A percentile compares a stretch with the other conserved stretches of the same genome.
Conservation (phyloP, 2,113 vertebrate species). For the Rhodinocichla rosea region DNA sequence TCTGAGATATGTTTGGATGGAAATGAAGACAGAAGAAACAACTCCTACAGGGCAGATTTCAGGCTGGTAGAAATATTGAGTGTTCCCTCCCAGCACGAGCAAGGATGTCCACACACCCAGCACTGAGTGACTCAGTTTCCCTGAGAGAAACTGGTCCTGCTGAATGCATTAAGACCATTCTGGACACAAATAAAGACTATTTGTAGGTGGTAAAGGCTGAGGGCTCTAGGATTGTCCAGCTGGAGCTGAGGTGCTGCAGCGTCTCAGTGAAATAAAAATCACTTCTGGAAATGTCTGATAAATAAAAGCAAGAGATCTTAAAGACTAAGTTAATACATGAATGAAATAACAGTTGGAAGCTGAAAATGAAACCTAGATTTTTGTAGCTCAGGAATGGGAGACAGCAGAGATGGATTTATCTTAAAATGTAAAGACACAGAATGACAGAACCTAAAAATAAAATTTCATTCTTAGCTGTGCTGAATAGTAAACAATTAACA, state of each 20-base stretch:
- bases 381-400: neutral
- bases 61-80: neutral
- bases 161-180: neutral
- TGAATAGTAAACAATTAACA: constrained; percentile 49
- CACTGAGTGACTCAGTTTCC: neutral
- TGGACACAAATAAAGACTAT: too few species aligned
- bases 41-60: neutral
- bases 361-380: constrained; percentile 15
- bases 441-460: constrained; percentile 52
- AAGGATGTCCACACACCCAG: neutral
- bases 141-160: neutral
- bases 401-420: constrained; percentile 29
- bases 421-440: constrained; percentile 16
- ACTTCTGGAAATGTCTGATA: constrained; percentile 24
- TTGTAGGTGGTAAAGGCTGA: too few species aligned
- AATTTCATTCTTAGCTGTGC: constrained; percentile 26
- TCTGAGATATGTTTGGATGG: neutral
- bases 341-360: constrained; percentile 5
- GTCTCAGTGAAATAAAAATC: constrained; percentile 7
- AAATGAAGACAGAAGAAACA: neutral
- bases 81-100: neutral
- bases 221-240: too few species aligned
- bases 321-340: neutral
- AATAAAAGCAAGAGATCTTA: constrained; percentile 31
- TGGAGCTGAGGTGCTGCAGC: too few species aligned